Percentiles rank a stretch among this genome's conserved stretches.
These are phyloP conservation scores for Galerucella calmariensis DNA, from an alignment of 2,888 invertebrate species.

Conservation along the genomic window DNA sequence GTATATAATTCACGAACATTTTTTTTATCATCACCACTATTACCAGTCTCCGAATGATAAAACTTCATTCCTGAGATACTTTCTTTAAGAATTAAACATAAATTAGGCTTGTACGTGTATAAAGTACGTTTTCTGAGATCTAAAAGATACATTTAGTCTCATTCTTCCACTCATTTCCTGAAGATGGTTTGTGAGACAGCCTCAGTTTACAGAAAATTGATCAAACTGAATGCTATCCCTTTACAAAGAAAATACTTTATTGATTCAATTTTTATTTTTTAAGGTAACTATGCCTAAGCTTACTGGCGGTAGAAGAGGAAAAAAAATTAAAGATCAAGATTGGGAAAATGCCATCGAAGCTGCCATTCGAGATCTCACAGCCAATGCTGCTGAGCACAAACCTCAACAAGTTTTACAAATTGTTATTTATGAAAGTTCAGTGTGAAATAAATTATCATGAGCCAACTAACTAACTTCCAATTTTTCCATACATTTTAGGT, in stretches of 20 bases:
- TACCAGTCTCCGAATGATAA: too few relatives aligned
- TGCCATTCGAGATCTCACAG: conserved; percentile 77
- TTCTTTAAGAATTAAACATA: too few relatives aligned
- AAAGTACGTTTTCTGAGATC: too few relatives aligned
- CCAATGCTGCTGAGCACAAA: conserved; percentile 66
- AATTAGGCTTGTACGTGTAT: too few relatives aligned
- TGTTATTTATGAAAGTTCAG: conserved; percentile 90
- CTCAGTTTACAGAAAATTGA: too few relatives aligned
- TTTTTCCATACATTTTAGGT: conserved; percentile 19
- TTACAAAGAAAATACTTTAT: not conserved
- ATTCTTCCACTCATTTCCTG: too few relatives aligned
- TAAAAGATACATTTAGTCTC: too few relatives aligned
- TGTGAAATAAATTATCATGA: conserved; percentile 64
- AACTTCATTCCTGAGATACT: too few relatives aligned
- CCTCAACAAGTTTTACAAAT: conserved; percentile 80
- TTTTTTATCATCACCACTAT: too few relatives aligned
- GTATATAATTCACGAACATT: conserved; percentile 52
- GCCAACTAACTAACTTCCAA: conserved; percentile 15
- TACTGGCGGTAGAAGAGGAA: conserved; percentile 61
- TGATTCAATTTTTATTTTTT: conserved; percentile 45
- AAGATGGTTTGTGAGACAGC: too few relatives aligned
- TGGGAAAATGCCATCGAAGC: conserved; percentile 84
- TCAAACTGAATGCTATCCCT: not conserved
- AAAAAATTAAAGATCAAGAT: conserved; percentile 70
- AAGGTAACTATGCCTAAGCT: conserved; percentile 79